Conservation (phyloP, 2,888 invertebrate species). For the Latrodectus elegans region DNA sequence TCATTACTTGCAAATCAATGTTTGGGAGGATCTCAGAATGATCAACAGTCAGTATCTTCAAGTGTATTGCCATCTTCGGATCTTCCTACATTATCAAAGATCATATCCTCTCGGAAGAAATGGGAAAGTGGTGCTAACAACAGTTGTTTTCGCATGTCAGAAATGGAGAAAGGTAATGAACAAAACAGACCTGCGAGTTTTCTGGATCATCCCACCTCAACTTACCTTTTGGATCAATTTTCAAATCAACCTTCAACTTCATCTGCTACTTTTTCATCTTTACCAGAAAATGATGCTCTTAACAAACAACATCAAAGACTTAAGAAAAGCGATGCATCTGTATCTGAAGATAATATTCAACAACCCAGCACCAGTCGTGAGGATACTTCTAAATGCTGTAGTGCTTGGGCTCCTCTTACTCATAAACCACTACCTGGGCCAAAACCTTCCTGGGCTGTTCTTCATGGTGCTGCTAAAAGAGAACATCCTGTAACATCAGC, state of each 20-base stretch:
- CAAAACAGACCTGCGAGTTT: constrained; percentile 1
- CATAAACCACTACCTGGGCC: constrained; percentile 60
- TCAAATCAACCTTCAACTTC: constrained; percentile 24
- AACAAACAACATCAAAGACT: constrained; percentile 43
- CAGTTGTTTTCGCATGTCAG: constrained; percentile 42
- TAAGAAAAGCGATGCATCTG: constrained; percentile 43
- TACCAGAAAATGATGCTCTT: constrained; percentile 1
- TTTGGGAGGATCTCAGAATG: constrained; percentile 22
- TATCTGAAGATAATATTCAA: constrained; percentile 5
- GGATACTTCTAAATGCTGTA: constrained; percentile 27
- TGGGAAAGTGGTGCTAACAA: constrained; percentile 51
- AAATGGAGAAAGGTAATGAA: constrained; percentile 29
- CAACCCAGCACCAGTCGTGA: not conserved
- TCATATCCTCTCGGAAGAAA: constrained; percentile 62
- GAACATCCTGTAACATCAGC: constrained; percentile 55
- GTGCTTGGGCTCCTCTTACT: constrained; percentile 36
- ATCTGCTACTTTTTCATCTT: constrained; percentile 1
- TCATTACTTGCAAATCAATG: constrained; percentile 59
- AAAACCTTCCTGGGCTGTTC: constrained; percentile 58
- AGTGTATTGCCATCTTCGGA: constrained; percentile 43
- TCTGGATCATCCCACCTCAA: constrained; percentile 8
- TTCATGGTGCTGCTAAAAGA: constrained; percentile 49
- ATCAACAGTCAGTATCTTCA: constrained; percentile 31
- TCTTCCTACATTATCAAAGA: constrained; percentile 56
- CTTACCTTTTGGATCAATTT: constrained; percentile 50